A percentile compares a stretch with the other conserved stretches of the same genome.
These are phyloP conservation scores for Anoplophora glabripennis DNA, from an alignment of 1,140 invertebrate genomes.

Conservation along the genomic window DNA sequence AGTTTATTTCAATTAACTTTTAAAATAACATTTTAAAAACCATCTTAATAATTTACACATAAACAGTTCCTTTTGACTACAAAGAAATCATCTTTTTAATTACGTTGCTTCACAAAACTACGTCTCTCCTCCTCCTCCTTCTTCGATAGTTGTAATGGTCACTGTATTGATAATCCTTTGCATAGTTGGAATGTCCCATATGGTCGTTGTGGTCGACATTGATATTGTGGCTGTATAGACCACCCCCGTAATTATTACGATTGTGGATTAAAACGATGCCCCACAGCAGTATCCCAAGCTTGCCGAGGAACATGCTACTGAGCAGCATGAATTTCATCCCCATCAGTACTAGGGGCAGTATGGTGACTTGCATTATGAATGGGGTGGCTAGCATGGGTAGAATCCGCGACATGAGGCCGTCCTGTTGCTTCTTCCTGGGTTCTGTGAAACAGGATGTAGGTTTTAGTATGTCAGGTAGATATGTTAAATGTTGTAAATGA, in stretches of 20 bases:
- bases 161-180: neutral
- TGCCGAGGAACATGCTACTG: conserved; percentile 62
- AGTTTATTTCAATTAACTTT: too few relatives aligned
- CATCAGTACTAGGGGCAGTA: conserved; percentile 60
- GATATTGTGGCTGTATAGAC: conserved; percentile 44
- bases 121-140: neutral
- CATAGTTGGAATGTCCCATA: neutral
- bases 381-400: conserved; percentile 62
- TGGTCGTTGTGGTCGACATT: conserved; percentile 23
- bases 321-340: conserved; percentile 63
- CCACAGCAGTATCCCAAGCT: conserved; percentile 59
- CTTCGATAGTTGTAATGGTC: neutral
- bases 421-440: conserved; percentile 28
- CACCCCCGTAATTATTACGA: conserved; percentile 32
- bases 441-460: conserved; percentile 23
- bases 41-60: too few relatives aligned
- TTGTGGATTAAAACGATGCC: conserved; percentile 60
- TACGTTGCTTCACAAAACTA: too few relatives aligned
- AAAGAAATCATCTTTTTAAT: too few relatives aligned
- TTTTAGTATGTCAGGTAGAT: neutral
- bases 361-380: conserved; percentile 61
- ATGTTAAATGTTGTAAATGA: neutral
- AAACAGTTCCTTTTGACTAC: too few relatives aligned
- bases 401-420: conserved; percentile 56
- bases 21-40: too few relatives aligned